Base-by-base conservation (phyloP, 1,140 invertebrate species). In the Chelonus insularis region DNA sequence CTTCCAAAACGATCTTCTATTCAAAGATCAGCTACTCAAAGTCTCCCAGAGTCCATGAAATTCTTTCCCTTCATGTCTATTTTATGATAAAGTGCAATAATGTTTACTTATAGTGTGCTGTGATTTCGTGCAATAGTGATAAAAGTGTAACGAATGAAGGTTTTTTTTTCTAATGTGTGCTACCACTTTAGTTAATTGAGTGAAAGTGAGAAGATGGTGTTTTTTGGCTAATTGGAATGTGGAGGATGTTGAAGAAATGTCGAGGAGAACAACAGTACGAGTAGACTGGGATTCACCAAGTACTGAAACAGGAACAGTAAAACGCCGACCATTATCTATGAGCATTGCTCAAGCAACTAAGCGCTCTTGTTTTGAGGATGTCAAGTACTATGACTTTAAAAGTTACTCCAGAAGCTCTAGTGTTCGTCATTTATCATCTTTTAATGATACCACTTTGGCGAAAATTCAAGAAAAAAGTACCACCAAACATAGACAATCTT, bases 241-340 rank as follows among this genome's bases (percentile, higher is more conserved):
- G 4, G 2, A 2, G 11, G 41, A 47, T 1, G 7, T 51, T 20
- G 57, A 56, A 36, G 23, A 9, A 54, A 50, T 45, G 45, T 54
- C 69, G 7, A 75, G 72, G 29, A 68, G 74, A 51, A 68, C 67
- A 43, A 76, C 72, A 0, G 75, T 73, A 14, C 80, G 78, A 66
- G 76, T 87, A 60, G 87, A 88, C 60, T 88, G 87, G 87, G 87
- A 88, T 69, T 87, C 86, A 5, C 86, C 86, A n/a, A 87, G 86
- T n/a, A 72, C 83, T 1, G 83, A 84, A 63, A 88, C 87, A 1
- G 87, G 86, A 5, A 88, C 87, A 0, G 86, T 88, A 0, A 87
- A 86, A 68, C 77, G 85, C 62, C 76, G 86, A 60, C 83, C 85
- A 36, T 78, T 78, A 11, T 87, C 86, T 0, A 50, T 76, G 21